Percentiles rank a stretch among this genome's conserved stretches.
Conservation (phyloP, 2,113 vertebrate genomes). For the Nanorana parkeri region DNA sequence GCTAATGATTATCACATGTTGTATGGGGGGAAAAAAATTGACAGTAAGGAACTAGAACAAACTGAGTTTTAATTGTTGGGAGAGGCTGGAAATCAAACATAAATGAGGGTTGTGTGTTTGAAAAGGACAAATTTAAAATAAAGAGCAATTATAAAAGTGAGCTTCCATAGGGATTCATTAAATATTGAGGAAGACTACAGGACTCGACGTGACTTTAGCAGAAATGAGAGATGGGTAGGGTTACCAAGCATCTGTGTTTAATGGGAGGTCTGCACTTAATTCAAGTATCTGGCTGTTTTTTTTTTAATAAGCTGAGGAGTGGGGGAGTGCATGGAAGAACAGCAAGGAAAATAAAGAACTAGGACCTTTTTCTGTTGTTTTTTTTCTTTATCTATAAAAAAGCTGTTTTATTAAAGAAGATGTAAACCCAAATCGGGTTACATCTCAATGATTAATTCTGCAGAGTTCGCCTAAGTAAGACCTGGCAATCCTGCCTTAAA, state of each 20-base stretch:
- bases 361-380: too few relatives aligned
- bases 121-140: not conserved
- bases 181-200: not conserved
- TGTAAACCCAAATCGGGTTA: too few relatives aligned
- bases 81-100: conserved; percentile 7
- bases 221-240: not conserved
- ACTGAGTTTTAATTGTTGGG: not conserved
- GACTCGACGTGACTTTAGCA: not conserved
- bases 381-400: too few relatives aligned
- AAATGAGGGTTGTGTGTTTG: conserved; percentile 1
- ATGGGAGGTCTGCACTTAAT: conserved; percentile 8
- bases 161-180: not conserved
- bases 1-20: conserved; percentile 13
- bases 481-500: too few relatives aligned
- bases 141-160: not conserved
- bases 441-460: too few relatives aligned
- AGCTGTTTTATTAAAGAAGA: too few relatives aligned
- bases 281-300: not conserved
- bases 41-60: not conserved
- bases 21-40: not conserved
- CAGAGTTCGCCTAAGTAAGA: too few relatives aligned
- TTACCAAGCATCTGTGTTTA: not conserved
- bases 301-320: not conserved
- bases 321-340: not conserved
- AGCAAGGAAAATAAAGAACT: too few relatives aligned